Conservation (phyloP, 2,113 vertebrate species). For the Caloenas nicobarica region DNA sequence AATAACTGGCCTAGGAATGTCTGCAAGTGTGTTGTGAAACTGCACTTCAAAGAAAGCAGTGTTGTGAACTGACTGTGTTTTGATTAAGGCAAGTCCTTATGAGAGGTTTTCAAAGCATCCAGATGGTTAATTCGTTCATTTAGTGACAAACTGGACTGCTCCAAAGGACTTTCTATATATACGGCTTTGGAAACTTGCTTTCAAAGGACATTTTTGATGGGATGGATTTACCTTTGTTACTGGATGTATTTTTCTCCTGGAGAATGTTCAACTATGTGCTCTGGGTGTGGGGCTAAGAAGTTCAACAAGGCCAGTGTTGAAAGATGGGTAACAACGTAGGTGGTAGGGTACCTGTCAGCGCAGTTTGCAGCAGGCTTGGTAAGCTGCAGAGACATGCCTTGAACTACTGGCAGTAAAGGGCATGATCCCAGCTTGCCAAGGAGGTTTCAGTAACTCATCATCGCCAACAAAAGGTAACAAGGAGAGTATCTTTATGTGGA, state of each 20-base stretch:
- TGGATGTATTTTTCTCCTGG: not conserved
- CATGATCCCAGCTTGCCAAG: not conserved
- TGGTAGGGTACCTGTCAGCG: not conserved
- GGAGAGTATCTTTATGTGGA: not conserved
- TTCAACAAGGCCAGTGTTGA: not conserved
- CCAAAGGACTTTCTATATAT: not conserved
- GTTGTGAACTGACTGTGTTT: not conserved
- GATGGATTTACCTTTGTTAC: fast-evolving
- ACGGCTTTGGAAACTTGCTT: not conserved
- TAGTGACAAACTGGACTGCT: not conserved
- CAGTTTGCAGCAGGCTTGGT: not conserved
- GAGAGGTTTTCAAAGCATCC: not conserved
- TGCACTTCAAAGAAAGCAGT: not conserved
- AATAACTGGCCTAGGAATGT: not conserved
- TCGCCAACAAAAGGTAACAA: not conserved
- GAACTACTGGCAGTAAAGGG: not conserved
- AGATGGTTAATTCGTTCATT: not conserved
- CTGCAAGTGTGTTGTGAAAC: not conserved
- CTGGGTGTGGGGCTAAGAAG: not conserved
- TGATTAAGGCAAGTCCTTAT: not conserved
- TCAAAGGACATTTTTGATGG: not conserved
- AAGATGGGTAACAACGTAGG: not conserved
- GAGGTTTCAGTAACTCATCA: not conserved
- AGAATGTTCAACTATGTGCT: not conserved
- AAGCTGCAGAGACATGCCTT: not conserved